Evolutionary conservation across 2,797 vertebrate genomes (phyloP).

Genomic region (Anguilla marmorata): DNA sequence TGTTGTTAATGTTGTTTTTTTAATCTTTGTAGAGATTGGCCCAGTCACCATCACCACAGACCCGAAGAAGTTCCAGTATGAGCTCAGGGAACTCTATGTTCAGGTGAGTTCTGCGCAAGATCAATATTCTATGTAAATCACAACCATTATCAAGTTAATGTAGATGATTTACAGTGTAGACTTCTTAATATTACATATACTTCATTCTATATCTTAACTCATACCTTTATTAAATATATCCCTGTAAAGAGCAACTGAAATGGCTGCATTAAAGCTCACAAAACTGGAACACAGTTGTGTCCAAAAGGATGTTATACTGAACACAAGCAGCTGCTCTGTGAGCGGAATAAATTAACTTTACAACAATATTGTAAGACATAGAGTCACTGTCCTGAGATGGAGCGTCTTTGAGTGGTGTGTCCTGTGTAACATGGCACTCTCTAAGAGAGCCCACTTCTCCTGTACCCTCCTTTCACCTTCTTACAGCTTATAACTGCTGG

Average conservation of each 20-base stretch:
- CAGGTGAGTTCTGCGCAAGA: conserved; percentile 80
- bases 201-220: too few relatives aligned
- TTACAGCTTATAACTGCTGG: conserved; percentile 38
- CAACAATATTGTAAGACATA: conserved; percentile 23
- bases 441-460: conserved; percentile 43
- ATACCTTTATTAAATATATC: too few relatives aligned
- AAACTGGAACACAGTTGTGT: not conserved
- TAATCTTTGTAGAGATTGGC: conserved; percentile 84
- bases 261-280: not conserved
- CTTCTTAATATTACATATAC: too few relatives aligned
- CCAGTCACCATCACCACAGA: conserved; percentile 98
- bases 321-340: not conserved
- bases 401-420: conserved; percentile 48
- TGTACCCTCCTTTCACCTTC: conserved; percentile 50
- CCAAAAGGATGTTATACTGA: not conserved
- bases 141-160: not conserved
- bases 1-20: conserved; percentile 42
- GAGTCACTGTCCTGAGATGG: conserved; percentile 43
- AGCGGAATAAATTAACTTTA: conserved; percentile 3
- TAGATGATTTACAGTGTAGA: too few relatives aligned
- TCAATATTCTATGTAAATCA: not conserved
- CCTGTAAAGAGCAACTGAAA: too few relatives aligned
- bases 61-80: conserved; percentile 96
- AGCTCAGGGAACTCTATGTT: conserved; percentile 95
- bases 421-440: conserved; percentile 44